Conservation (phyloP, 2,888 invertebrate genomes). For the Habroteleia sp. region DNA sequence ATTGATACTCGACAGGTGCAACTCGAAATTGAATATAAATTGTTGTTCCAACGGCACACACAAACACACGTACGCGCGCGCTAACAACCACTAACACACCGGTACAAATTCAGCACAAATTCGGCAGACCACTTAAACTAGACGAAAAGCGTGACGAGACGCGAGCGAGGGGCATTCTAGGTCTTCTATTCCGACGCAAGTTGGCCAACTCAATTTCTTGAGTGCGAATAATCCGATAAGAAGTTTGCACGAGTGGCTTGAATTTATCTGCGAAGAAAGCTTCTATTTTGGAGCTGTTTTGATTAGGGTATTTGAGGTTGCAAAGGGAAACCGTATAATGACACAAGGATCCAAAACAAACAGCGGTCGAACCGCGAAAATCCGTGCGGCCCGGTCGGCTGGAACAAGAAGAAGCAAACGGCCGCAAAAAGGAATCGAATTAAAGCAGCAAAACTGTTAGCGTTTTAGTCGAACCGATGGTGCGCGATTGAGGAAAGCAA, state of each 20-base stretch:
- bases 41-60: slow-evolving; percentile 6
- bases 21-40: background rate
- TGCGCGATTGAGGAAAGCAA: background rate
- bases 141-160: background rate
- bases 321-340: slow-evolving; percentile 36
- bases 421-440: slow-evolving; percentile 1
- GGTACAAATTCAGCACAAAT: too few species aligned
- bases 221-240: slow-evolving; percentile 54
- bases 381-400: background rate
- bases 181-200: slow-evolving; percentile 31
- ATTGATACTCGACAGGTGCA: slow-evolving; percentile 40
- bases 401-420: background rate
- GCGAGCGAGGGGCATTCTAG: slow-evolving; percentile 12
- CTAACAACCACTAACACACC: too few species aligned
- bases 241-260: slow-evolving; percentile 33
- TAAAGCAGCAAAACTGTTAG: background rate
- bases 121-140: background rate
- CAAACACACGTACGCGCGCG: background rate
- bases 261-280: slow-evolving; percentile 41
- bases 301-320: slow-evolving; percentile 36
- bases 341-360: slow-evolving; percentile 38
- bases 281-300: slow-evolving; percentile 15
- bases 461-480: too few species aligned
- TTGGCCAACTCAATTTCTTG: slow-evolving; percentile 39
- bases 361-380: slow-evolving; percentile 9